These are phyloP conservation scores for Dendrocopos noguchii DNA, from an alignment of 2,113 vertebrate genomes.

Conservation along the genomic window DNA sequence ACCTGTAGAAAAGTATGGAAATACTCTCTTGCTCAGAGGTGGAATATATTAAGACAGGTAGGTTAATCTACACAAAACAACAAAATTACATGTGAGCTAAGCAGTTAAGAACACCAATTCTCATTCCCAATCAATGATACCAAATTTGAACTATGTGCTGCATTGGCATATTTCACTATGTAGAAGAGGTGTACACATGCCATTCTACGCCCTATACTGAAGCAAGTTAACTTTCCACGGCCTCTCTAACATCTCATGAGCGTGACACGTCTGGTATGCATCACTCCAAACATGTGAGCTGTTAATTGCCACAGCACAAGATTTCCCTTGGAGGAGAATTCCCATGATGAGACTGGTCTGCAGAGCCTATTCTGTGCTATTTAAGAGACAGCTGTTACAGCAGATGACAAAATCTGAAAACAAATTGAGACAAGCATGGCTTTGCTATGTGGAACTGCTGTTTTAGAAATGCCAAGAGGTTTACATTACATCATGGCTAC, in stretches of 20 bases:
- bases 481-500: not conserved
- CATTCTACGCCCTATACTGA: not conserved
- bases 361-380: not conserved
- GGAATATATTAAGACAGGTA: slow-evolving; percentile 18
- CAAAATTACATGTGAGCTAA: not conserved
- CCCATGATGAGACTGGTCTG: slow-evolving; percentile 11
- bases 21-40: not conserved
- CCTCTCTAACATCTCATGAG: not conserved
- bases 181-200: not conserved
- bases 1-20: not conserved
- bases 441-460: slow-evolving; percentile 40
- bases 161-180: not conserved
- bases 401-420: slow-evolving; percentile 51
- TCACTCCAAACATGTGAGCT: slow-evolving; percentile 1
- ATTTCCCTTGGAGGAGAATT: slow-evolving; percentile 54
- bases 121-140: not conserved
- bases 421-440: slow-evolving; percentile 19
- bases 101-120: not conserved
- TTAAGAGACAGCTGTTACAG: slow-evolving; percentile 59
- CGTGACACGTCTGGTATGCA: not conserved
- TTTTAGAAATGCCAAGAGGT: slow-evolving; percentile 28
- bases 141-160: not conserved
- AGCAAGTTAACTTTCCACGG: not conserved
- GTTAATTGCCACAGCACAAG: slow-evolving; percentile 23
- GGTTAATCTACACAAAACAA: not conserved